Conservation (phyloP, 2,113 vertebrate genomes). For the Scomber scombrus region DNA sequence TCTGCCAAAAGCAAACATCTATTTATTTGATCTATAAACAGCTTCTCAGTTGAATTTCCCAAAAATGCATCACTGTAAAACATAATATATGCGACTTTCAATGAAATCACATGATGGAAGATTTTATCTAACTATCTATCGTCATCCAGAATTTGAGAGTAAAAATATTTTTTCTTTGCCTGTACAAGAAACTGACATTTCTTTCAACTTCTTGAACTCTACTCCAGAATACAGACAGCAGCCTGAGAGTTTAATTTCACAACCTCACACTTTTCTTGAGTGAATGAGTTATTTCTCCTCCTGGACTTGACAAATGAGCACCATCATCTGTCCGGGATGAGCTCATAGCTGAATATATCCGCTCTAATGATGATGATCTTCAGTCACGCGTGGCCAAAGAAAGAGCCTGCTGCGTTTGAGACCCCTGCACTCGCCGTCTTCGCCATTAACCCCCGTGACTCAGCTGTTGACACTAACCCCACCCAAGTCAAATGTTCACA, state of each 20-base stretch:
- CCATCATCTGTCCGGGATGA: slow-evolving; percentile 59
- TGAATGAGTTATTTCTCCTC: slow-evolving; percentile 31
- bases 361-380: slow-evolving; percentile 75
- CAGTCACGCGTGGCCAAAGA: slow-evolving; percentile 71
- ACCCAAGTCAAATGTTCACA: slow-evolving; percentile 47
- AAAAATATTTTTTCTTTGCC: not conserved
- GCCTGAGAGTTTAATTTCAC: slow-evolving; percentile 6
- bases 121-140: not conserved
- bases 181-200: not conserved
- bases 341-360: slow-evolving; percentile 59
- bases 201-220: not conserved
- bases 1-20: too few relatives aligned
- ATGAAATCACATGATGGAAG: not conserved
- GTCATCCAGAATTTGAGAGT: not conserved
- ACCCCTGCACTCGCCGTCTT: slow-evolving; percentile 45
- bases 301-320: slow-evolving; percentile 71
- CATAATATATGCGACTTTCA: not conserved
- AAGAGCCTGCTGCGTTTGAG: slow-evolving; percentile 36
- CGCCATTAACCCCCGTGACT: slow-evolving; percentile 79
- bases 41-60: not conserved
- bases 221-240: not conserved
- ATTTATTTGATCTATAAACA: not conserved
- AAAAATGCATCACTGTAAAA: not conserved
- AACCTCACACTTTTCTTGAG: slow-evolving; percentile 13
- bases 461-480: slow-evolving; percentile 67